Conservation (phyloP, 1,140 invertebrate species). For the Drosophila athabasca region DNA sequence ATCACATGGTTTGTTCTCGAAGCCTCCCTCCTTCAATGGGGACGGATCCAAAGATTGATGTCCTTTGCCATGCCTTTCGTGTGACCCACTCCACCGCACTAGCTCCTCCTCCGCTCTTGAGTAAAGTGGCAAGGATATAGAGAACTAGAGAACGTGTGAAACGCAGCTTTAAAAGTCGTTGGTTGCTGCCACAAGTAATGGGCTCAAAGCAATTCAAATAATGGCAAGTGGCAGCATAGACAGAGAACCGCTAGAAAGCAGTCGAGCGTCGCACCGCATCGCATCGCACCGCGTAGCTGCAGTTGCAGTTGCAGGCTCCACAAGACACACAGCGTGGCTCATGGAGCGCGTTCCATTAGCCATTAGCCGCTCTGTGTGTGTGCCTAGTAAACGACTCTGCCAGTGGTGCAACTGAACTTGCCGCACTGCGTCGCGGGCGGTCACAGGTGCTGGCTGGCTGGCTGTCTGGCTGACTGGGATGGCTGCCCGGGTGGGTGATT, state of each 20-base stretch:
- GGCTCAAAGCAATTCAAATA: constrained; percentile 71
- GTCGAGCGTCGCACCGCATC: constrained; percentile 48
- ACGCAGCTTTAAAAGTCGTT: constrained; percentile 49
- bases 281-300: constrained; percentile 18
- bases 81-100: too few species aligned
- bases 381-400: constrained; percentile 24
- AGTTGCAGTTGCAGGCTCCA: constrained; percentile 30
- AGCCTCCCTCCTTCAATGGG: too few species aligned
- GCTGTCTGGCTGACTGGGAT: too few species aligned
- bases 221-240: constrained; percentile 63
- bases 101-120: too few species aligned
- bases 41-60: too few species aligned
- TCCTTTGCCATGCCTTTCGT: too few species aligned
- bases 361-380: constrained; percentile 22
- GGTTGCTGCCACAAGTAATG: constrained; percentile 72
- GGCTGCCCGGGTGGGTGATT: constrained; percentile 11
- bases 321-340: too few species aligned
- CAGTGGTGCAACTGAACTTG: constrained; percentile 67
- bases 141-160: constrained; percentile 11
- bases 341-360: constrained; percentile 24
- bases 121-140: too few species aligned
- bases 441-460: constrained; percentile 62
- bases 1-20: too few species aligned
- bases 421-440: constrained; percentile 62
- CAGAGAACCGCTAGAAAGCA: constrained; percentile 71